Conservation (phyloP, 2,113 vertebrate species). For the Lates calcarifer region DNA sequence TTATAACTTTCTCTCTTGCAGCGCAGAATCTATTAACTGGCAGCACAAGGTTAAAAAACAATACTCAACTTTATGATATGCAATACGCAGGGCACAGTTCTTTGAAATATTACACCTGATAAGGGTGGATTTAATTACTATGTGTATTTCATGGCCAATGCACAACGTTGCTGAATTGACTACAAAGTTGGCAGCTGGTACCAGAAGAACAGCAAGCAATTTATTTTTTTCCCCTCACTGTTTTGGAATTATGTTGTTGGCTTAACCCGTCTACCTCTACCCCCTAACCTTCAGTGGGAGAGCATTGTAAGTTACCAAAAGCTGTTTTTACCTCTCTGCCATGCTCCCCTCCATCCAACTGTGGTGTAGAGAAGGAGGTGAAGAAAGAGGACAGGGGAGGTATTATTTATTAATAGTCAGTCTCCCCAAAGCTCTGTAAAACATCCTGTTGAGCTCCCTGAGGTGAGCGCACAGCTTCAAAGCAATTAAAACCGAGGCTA, state of each 20-base stretch:
- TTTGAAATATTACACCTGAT: conserved; percentile 47
- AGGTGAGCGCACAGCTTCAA: conserved; percentile 77
- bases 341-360: conserved; percentile 27
- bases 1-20: conserved; percentile 32
- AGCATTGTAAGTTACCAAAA: conserved; percentile 16
- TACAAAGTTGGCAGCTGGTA: conserved; percentile 6
- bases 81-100: background rate
- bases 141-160: conserved; percentile 24
- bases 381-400: conserved; percentile 57
- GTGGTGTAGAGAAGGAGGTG: conserved; percentile 25
- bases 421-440: conserved; percentile 81
- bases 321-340: conserved; percentile 30
- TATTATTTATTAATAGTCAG: conserved; percentile 83
- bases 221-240: background rate
- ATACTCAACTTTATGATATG: background rate
- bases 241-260: background rate
- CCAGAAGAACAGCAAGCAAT: background rate
- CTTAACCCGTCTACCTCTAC: background rate
- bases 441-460: conserved; percentile 80
- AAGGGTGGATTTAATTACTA: conserved; percentile 39
- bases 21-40: background rate
- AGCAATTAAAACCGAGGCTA: conserved; percentile 80
- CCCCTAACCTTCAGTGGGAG: background rate
- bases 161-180: conserved; percentile 5
- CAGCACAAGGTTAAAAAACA: conserved; percentile 31